Evolutionary conservation across 2,113 vertebrate species (phyloP).

Genomic region (Phoxinus phoxinus): DNA sequence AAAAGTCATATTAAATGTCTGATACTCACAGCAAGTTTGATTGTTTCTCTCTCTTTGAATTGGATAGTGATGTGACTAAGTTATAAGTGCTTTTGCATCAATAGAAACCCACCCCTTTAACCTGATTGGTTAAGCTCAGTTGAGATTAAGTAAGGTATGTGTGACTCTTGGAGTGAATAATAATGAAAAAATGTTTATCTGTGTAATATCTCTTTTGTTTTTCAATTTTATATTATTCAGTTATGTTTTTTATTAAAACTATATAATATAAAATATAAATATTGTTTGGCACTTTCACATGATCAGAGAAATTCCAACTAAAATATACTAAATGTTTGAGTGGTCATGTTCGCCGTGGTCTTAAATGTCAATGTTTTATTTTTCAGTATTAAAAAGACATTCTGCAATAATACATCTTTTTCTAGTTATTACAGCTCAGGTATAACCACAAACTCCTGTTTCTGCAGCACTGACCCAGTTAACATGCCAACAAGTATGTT

Average conservation of each 20-base stretch:
- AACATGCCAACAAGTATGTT: conserved; percentile 35
- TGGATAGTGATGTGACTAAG: background rate
- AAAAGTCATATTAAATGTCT: background rate
- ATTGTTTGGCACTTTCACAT: background rate
- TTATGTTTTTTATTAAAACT: background rate
- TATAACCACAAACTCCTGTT: conserved; percentile 19
- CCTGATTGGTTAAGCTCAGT: conserved; percentile 22
- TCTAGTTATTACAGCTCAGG: background rate
- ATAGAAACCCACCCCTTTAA: conserved; percentile 17
- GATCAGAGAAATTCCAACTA: background rate
- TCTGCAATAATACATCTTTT: background rate
- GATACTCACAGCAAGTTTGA: conserved; percentile 28
- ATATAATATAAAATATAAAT: background rate
- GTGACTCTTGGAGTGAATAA: background rate
- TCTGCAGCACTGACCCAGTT: conserved; percentile 46
- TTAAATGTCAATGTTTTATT: background rate
- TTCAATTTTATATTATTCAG: background rate
- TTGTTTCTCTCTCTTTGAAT: conserved; percentile 1
- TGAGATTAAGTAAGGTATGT: background rate
- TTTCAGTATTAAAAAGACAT: background rate
- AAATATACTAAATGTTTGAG: background rate
- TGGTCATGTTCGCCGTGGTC: background rate
- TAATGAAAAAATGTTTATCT: background rate
- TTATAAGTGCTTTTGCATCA: background rate
- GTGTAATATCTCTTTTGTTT: background rate